Evolutionary conservation across 2,888 invertebrate genomes (phyloP).

Genomic region (Tetragonula carbonaria): DNA sequence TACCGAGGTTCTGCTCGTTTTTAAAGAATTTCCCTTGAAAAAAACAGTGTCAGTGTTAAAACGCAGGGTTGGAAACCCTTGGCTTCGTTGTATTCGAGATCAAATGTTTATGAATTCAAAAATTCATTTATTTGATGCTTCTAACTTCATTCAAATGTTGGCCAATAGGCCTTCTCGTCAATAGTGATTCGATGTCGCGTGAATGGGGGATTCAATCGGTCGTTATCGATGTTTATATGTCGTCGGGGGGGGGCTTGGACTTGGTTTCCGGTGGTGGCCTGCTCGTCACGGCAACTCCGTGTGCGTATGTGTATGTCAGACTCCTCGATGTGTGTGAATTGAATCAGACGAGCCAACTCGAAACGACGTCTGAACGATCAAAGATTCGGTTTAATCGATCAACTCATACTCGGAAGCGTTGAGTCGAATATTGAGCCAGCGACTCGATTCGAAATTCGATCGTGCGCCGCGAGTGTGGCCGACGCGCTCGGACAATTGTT

Average conservation of each 20-base stretch:
- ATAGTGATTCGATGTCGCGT: neutral
- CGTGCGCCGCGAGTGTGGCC: constrained; percentile 39
- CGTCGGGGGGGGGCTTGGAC: neutral
- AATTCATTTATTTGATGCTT: neutral
- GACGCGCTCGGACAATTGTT: constrained; percentile 57
- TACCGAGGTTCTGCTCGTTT: too few species aligned
- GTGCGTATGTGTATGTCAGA: neutral
- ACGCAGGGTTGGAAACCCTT: too few species aligned
- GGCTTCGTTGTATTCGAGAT: neutral
- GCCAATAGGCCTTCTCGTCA: neutral
- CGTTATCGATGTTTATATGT: neutral
- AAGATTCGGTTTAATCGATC: neutral
- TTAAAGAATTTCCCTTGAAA: too few species aligned
- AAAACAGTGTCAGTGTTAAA: too few species aligned
- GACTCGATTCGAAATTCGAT: constrained; percentile 49
- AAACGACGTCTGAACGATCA: constrained; percentile 25
- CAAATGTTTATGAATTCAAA: neutral
- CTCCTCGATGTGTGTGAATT: constrained; percentile 16
- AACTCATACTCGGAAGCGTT: constrained; percentile 17
- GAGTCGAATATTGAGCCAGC: constrained; percentile 29
- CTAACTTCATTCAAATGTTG: too few species aligned
- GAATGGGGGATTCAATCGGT: neutral
- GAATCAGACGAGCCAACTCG: constrained; percentile 17
- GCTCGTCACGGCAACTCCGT: neutral
- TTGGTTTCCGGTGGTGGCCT: constrained; percentile 8